Evolutionary conservation across 2,113 vertebrate genomes (phyloP).

Genomic region (Chamaea fasciata): DNA sequence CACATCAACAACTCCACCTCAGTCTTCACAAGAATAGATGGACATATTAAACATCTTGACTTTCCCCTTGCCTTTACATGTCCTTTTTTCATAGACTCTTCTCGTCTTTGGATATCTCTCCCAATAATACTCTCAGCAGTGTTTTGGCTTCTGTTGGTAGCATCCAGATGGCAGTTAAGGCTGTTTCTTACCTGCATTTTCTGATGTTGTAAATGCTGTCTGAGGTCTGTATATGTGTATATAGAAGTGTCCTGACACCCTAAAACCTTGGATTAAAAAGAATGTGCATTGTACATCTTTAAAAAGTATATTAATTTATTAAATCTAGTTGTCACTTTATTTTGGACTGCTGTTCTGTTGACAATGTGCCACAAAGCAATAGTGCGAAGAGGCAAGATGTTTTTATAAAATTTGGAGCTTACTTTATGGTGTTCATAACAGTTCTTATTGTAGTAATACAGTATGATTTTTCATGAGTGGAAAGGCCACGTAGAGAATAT

Average conservation of each 20-base stretch:
- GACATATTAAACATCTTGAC: conserved; percentile 61
- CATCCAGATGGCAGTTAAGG: conserved; percentile 67
- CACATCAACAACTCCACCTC: conserved; percentile 75
- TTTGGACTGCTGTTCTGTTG: conserved; percentile 80
- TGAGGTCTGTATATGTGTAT: conserved; percentile 92
- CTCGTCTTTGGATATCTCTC: conserved; percentile 64
- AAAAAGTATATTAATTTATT: conserved; percentile 99
- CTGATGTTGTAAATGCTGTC: conserved; percentile 75
- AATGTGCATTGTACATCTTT: conserved; percentile 96
- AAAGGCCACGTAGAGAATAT: conserved; percentile 21
- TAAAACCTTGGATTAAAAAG: conserved; percentile 81
- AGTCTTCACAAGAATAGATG: conserved; percentile 83
- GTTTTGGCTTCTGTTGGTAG: conserved; percentile 69
- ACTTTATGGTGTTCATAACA: conserved; percentile 42
- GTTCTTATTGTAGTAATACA: conserved; percentile 27
- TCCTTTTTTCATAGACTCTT: conserved; percentile 71
- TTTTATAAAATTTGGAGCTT: conserved; percentile 37
- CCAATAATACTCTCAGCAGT: conserved; percentile 68
- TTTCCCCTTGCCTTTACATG: conserved; percentile 67
- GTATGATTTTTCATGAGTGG: conserved; percentile 36
- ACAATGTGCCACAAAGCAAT: conserved; percentile 74
- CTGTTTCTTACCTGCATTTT: conserved; percentile 65
- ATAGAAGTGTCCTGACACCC: conserved; percentile 82
- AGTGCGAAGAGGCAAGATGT: conserved; percentile 53
- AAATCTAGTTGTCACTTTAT: conserved; percentile 95